Base-by-base conservation (phyloP, 1,140 invertebrate species). In the Drosophila littoralis region DNA sequence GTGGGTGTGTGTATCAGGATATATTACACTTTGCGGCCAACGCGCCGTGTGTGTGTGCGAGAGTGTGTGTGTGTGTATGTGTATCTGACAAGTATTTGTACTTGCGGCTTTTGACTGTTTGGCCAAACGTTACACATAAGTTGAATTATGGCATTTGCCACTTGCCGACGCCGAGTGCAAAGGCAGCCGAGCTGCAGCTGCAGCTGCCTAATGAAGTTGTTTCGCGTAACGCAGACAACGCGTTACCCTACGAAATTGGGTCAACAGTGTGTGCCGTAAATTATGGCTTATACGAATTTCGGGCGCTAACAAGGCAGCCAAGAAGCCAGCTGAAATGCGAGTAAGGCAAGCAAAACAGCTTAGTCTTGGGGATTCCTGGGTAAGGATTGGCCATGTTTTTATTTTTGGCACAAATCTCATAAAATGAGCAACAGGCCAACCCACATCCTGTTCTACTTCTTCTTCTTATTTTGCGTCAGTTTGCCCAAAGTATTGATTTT, bases 1-100 rank as follows among this genome's bases (percentile, higher is more conserved):
- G 55, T 38, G 43, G 22, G 50, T 52, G 28, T 43, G 12, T 65
- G 76, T 67, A 79, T 75, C 78, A 82, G 83, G 83, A 86, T 86
- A 83, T 83, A 88, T 88, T 74, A 79, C 83, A 69, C 50, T 75
- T 64, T 69, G 66, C 48, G 76, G 70, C 60, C 40, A 50, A 13
- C 50, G 32, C 55, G 52, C 6, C 45, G 22, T 48, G 50, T 51
- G 28, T 10, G 10, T 36, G 32, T 32, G 46, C 36, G 12, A 1
- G 22, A 3, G 2, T 3, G 22, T 40, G 32, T 12, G 12, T 40
- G 15, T 51, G 36, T 54, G 28, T 38, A 40, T 33, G 40, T 61
- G 64, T 50, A 66, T 77, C 65, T 55, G 79, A 75, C 81, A 86
- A 79, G 83, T 76, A 88, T 88, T 86, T 86, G 79, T 86, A 86